phyloP scores from a whole-genome alignment of 2,797 vertebrate species.

The Acipenser ruthenus region DNA sequence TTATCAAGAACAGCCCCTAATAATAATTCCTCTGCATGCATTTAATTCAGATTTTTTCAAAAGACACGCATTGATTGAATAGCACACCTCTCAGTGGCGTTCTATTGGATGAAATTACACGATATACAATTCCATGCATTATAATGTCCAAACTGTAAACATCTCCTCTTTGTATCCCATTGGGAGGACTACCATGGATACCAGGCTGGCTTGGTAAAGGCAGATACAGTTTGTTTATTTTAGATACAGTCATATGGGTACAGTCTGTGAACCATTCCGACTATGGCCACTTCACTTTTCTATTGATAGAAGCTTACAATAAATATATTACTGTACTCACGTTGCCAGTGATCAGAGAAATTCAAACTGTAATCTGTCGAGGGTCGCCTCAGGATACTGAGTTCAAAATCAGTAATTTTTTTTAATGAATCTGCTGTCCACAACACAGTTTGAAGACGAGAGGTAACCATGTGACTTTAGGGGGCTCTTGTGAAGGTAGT shows the following conservation, averaged over 20 bases:
- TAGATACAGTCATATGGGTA: background rate
- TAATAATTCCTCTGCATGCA: too few relatives aligned
- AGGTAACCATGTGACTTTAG: constrained; percentile 31
- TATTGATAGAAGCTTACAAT: background rate
- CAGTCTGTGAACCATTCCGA: background rate
- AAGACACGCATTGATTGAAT: too few relatives aligned
- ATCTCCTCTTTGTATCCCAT: constrained; percentile 37
- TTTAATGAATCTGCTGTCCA: constrained; percentile 37
- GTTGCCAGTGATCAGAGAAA: constrained; percentile 16
- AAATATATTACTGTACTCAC: constrained; percentile 21
- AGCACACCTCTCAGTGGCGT: too few relatives aligned
- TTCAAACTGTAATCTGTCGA: background rate
- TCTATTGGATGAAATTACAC: too few relatives aligned
- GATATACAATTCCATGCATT: constrained; percentile 34
- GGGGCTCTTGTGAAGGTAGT: constrained; percentile 32
- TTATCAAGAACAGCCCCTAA: too few relatives aligned
- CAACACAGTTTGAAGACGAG: constrained; percentile 37
- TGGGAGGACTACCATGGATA: constrained; percentile 15
- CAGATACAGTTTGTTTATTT: background rate
- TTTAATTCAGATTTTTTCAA: too few relatives aligned
- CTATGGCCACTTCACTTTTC: background rate
- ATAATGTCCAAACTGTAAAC: constrained; percentile 41
- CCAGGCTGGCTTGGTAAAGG: background rate
- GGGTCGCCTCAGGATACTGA: constrained; percentile 23
- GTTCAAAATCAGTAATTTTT: constrained; percentile 37